Evolutionary conservation across 2,797 vertebrate genomes (phyloP).

Genomic region (Poecilia gillii): DNA sequence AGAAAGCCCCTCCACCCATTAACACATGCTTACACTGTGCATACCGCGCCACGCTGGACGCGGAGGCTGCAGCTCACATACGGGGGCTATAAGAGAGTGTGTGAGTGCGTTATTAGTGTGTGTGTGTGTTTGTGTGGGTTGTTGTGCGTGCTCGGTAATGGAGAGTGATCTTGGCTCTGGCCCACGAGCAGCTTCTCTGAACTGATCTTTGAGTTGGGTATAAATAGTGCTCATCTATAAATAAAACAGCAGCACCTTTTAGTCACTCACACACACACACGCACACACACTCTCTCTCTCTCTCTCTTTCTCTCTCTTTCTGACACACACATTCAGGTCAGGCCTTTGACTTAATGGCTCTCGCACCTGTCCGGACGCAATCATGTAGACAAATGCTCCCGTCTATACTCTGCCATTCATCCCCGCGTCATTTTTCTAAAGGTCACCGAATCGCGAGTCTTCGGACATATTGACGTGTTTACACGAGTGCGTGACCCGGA

Average conservation of each 20-base stretch:
- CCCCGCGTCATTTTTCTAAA: constrained; percentile 47
- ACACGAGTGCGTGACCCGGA: constrained; percentile 37
- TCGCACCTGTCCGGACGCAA: constrained; percentile 46
- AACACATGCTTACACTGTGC: constrained; percentile 45
- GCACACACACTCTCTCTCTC: not conserved
- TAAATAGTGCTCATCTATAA: constrained; percentile 80
- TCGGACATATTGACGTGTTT: constrained; percentile 53
- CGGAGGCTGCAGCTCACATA: constrained; percentile 20
- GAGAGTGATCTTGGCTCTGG: constrained; percentile 75
- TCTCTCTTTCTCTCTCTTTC: not conserved
- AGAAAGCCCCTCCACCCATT: constrained; percentile 35
- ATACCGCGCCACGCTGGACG: constrained; percentile 56
- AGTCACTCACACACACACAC: constrained; percentile 45
- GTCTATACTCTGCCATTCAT: constrained; percentile 33
- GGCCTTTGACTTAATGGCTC: constrained; percentile 32
- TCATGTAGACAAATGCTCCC: constrained; percentile 34
- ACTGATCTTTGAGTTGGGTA: constrained; percentile 81
- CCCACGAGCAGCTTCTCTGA: constrained; percentile 76
- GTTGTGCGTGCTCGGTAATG: constrained; percentile 60
- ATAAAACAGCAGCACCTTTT: constrained; percentile 80
- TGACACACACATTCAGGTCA: constrained; percentile 31
- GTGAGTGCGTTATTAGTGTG: constrained; percentile 19
- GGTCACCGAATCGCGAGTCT: constrained; percentile 51
- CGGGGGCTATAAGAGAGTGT: constrained; percentile 9
- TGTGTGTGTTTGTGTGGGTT: constrained; percentile 17